Base-by-base conservation (phyloP, 2,888 invertebrate species). In the Encarsia formosa region DNA sequence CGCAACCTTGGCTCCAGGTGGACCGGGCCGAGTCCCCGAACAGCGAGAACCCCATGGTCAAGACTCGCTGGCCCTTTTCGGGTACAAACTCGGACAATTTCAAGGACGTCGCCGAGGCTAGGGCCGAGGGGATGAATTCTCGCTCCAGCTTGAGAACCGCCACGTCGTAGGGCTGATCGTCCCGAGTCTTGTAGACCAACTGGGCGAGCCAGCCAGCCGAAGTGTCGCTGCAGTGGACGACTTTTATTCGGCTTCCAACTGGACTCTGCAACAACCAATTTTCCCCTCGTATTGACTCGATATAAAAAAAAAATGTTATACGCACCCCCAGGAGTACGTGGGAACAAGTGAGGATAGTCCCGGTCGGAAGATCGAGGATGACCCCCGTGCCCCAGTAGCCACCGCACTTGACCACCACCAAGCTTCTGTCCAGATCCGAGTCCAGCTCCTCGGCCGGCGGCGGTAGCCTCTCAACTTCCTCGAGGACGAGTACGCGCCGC, bases 351-450 rank as follows among this genome's bases (percentile, higher is more conserved):
- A 82, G 66, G 43, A 83, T 75, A 59, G 77, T 76, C 1, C 82
- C 83, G 19, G 66, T 64, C 19, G 62, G 56, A 34, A 64, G 63
- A 19, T 75, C 74, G 3, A 82, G 74, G 34, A 83, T 66, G 49
- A 82, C 73, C 31, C 81, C 83, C 5, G 82, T 79, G 44, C 84
- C 84, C 83, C 83, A 83, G 57, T 77, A 75, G 20, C 65, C 58
- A 2, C 82, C 83, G 64, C 81, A 81, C 1, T 79, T 77, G 19
- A 84, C 78, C 56, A 82, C 65, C 54, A 81, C 75, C 18, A 82
- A 76, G 42, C 76, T 76, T 20, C 66, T 66, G 65, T 82, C 82
- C 49, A 81, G 67, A 9, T n/a, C n/a, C n/a, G 62, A 62, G 47
- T 69, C 80, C 81, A 69, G 8, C 11, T 8, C 26, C 26, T 6